A percentile compares a stretch with the other conserved stretches of the same genome.
Evolutionary conservation across 2,113 vertebrate genomes (phyloP).

Genomic region (Lipotes vexillifer): DNA sequence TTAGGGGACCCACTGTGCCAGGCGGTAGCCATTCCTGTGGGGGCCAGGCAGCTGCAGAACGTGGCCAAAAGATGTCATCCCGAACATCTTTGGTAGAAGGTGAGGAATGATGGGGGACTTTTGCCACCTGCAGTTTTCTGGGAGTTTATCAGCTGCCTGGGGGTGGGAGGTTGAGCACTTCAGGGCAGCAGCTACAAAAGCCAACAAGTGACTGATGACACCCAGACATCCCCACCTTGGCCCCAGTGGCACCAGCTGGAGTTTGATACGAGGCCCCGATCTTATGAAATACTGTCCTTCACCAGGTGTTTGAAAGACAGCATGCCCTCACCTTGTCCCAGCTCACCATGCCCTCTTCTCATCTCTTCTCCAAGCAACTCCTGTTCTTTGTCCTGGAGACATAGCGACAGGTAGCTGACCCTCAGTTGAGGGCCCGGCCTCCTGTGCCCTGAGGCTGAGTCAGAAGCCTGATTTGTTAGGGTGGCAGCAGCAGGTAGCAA

Average conservation of each 20-base stretch:
- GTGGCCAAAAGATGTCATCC: background rate
- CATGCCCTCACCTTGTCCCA: rapidly evolving
- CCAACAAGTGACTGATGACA: background rate
- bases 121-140: background rate
- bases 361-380: background rate
- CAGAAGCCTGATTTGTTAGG: background rate
- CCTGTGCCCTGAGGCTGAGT: background rate
- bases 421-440: background rate
- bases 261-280: rapidly evolving
- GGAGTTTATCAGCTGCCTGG: background rate
- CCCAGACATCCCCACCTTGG: background rate
- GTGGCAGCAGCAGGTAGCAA: slow-evolving; percentile 18
- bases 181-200: background rate
- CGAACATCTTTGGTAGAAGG: background rate
- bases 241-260: background rate
- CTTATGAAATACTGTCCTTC: background rate
- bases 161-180: background rate
- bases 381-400: background rate
- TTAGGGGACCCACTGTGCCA: background rate
- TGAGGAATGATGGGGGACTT: background rate
- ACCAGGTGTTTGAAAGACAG: rapidly evolving
- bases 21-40: background rate
- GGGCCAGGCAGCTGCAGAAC: background rate
- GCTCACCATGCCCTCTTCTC: background rate
- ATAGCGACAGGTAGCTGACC: background rate